These are phyloP conservation scores for Magallana ariakensis DNA, from an alignment of 1,140 invertebrate species.

Conservation along the genomic window DNA sequence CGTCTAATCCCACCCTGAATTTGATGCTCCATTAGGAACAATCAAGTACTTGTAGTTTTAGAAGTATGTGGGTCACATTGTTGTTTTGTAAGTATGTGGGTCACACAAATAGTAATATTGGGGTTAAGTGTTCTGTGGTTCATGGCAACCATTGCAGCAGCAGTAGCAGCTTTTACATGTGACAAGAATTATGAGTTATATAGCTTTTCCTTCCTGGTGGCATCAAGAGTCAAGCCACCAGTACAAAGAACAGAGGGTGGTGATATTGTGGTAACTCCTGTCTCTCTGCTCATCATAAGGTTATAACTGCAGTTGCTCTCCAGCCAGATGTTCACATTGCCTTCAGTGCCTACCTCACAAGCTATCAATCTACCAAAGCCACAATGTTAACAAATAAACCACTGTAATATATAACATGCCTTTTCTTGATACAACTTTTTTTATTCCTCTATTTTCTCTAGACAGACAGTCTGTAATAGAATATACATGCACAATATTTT, in stretches of 20 bases:
- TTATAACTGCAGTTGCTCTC: not conserved
- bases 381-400: slow-evolving; percentile 23
- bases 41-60: too few relatives aligned
- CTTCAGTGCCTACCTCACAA: not conserved
- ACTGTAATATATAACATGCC: not conserved
- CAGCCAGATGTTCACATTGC: slow-evolving; percentile 5
- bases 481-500: too few relatives aligned
- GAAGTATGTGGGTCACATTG: too few relatives aligned
- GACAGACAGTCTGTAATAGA: too few relatives aligned
- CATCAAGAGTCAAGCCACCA: not conserved
- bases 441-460: too few relatives aligned
- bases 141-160: not conserved
- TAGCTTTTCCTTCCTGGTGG: slow-evolving; percentile 16
- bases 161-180: not conserved
- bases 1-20: too few relatives aligned
- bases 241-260: not conserved
- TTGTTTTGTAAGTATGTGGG: not conserved
- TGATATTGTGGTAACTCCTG: not conserved
- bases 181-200: not conserved
- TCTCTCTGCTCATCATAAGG: not conserved
- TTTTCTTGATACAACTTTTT: not conserved
- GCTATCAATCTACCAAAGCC: slow-evolving; percentile 5
- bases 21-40: too few relatives aligned
- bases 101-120: not conserved
- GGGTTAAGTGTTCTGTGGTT: not conserved